Evolutionary conservation across 2,113 vertebrate species (phyloP), one percentile per base, ranked within the genome.

Genomic region (Neogobius melanostomus): DNA sequence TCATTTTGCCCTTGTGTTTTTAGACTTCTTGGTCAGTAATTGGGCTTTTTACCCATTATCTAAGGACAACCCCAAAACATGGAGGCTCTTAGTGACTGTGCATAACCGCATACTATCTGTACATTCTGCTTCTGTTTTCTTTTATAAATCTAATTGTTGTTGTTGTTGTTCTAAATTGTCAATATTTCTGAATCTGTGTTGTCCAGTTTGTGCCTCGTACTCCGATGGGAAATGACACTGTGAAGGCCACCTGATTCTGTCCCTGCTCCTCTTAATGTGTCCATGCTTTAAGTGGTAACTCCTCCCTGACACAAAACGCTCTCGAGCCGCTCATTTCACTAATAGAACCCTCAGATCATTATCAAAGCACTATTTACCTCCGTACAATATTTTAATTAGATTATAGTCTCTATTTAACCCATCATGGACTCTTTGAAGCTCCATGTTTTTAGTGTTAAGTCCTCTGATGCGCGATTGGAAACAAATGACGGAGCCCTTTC

Each of bases 351-450:
- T 96, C 91, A 94, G 95, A 95, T 95, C 93, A 94, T 95, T 97
- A 97, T 99, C 96, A 98, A 98, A 98, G 97, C 95, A 91, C 95
- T 95, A 94, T 98, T 98, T 98, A 94, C 93, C 92, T 87, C 81
- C 91, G 93, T 94, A 94, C 96, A 96, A 97, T 97, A 96, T 98
- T 98, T 95, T 98, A 99, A 99, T 99, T 96, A 95, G 95, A 97
- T 97, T 96, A 96, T 95, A 93, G 94, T 94, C 94, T 96, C 96
- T 94, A 96, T 98, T 99, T 99, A 98, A 98, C 96, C 96, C 96
- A 97, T 98, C 95, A 96, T 93, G 90, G 86, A 87, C 90, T 92
- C 94, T 99, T 98, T 99, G 97, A 98, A 97, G 95, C 92, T 88
- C 86, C 90, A 88, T 94, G 91, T 94, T 92, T 92, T 94, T 92